A percentile compares a stretch with the other conserved stretches of the same genome.
Conservation (phyloP, 2,888 invertebrate genomes). For the Drosophila atripex region DNA sequence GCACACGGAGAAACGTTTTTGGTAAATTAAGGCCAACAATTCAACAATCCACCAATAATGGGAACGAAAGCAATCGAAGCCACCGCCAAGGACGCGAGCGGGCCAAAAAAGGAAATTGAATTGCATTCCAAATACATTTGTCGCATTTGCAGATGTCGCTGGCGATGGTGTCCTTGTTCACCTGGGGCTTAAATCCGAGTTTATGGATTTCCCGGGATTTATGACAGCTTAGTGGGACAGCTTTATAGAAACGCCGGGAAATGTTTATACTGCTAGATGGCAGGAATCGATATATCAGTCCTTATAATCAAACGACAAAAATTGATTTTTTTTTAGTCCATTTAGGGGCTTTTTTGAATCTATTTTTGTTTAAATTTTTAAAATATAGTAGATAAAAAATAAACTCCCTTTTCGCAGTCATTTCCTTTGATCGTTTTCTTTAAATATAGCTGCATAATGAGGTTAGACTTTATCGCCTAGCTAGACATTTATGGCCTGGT, state of each 20-base stretch:
- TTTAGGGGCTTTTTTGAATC: neutral
- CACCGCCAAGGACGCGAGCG: slow-evolving; percentile 14
- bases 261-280: neutral
- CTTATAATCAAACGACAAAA: neutral
- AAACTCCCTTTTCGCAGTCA: neutral
- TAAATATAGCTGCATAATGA: slow-evolving; percentile 44
- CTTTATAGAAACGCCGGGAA: slow-evolving; percentile 24
- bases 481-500: slow-evolving; percentile 49
- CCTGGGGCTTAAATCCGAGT: slow-evolving; percentile 33
- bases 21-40: slow-evolving; percentile 56
- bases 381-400: neutral
- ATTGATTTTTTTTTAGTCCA: neutral
- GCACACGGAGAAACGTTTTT: slow-evolving; percentile 36
- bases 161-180: slow-evolving; percentile 21
- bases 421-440: slow-evolving; percentile 35
- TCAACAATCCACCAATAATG: slow-evolving; percentile 53
- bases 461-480: slow-evolving; percentile 48
- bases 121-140: slow-evolving; percentile 71
- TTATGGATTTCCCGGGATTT: slow-evolving; percentile 40
- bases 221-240: slow-evolving; percentile 42
- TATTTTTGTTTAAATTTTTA: neutral
- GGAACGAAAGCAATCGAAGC: slow-evolving; percentile 34
- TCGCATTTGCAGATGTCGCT: slow-evolving; percentile 37
- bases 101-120: slow-evolving; percentile 57
- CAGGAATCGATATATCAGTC: slow-evolving; percentile 11